Conservation (phyloP, 2,113 vertebrate genomes). For the Otocyon megalotis region DNA sequence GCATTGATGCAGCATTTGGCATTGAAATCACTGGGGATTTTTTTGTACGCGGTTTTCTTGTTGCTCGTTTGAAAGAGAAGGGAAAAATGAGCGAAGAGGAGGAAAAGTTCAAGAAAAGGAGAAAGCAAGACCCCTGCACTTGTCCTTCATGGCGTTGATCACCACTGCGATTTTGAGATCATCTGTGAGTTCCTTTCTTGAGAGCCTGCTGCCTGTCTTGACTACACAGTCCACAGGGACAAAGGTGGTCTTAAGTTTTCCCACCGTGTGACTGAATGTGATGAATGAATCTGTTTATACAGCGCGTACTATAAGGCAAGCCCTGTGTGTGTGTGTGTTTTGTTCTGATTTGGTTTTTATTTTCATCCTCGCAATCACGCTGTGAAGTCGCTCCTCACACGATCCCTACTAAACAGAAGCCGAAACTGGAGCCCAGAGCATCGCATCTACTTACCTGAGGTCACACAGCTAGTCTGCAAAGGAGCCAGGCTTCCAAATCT, state of each 20-base stretch:
- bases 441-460: not conserved
- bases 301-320: not conserved
- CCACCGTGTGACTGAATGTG: not conserved
- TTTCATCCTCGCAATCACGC: not conserved
- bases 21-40: not conserved
- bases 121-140: not conserved
- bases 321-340: not conserved
- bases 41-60: not conserved
- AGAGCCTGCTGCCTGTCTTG: not conserved
- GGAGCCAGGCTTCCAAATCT: not conserved
- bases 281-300: not conserved
- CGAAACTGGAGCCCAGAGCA: not conserved
- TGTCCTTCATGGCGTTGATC: not conserved
- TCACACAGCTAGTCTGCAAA: not conserved
- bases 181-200: not conserved
- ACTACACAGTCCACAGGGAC: not conserved
- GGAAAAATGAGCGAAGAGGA: not conserved
- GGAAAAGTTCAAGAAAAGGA: not conserved
- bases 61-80: constrained; percentile 16
- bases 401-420: not conserved
- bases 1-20: not conserved
- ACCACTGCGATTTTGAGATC: not conserved
- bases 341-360: not conserved
- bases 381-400: not conserved
- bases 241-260: not conserved